Percentiles rank a stretch among this genome's conserved stretches.
phyloP scores from a whole-genome alignment of 2,888 invertebrate species.

The Drosophila hamatofila region DNA sequence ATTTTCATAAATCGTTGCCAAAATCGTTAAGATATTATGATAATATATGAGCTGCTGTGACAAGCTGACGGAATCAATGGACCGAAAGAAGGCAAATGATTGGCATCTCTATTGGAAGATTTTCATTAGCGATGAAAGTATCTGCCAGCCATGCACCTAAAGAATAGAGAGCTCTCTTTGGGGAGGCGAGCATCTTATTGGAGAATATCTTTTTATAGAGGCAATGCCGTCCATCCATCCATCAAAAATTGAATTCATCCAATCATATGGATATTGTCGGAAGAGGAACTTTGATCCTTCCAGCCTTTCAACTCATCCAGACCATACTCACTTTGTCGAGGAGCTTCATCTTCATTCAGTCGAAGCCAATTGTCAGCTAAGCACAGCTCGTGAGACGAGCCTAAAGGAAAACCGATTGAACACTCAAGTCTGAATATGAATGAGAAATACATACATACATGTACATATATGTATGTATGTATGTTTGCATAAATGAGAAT shows the following conservation, averaged over 20 bases:
- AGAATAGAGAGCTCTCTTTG: neutral
- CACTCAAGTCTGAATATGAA: neutral
- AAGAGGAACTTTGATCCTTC: neutral
- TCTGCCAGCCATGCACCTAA: neutral
- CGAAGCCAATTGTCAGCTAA: neutral
- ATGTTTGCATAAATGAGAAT: neutral
- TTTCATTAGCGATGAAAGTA: neutral
- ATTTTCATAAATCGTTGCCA: constrained; percentile 77
- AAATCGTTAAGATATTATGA: constrained; percentile 62
- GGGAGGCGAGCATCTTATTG: too few relatives aligned
- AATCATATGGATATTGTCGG: too few relatives aligned
- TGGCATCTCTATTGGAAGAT: neutral
- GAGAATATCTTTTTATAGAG: neutral
- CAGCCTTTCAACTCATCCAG: neutral
- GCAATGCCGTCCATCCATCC: neutral
- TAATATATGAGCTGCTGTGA: constrained; percentile 75
- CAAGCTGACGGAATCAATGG: constrained; percentile 56
- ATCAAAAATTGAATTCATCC: too few relatives aligned
- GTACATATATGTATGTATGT: neutral
- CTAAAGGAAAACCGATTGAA: neutral
- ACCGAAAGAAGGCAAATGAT: constrained; percentile 13
- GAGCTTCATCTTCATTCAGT: neutral
- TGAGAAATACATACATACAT: neutral
- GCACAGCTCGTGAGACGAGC: neutral
- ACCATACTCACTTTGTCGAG: too few relatives aligned